Evolutionary conservation across 1,140 invertebrate genomes (phyloP).

Genomic region (Drosophila cardini): DNA sequence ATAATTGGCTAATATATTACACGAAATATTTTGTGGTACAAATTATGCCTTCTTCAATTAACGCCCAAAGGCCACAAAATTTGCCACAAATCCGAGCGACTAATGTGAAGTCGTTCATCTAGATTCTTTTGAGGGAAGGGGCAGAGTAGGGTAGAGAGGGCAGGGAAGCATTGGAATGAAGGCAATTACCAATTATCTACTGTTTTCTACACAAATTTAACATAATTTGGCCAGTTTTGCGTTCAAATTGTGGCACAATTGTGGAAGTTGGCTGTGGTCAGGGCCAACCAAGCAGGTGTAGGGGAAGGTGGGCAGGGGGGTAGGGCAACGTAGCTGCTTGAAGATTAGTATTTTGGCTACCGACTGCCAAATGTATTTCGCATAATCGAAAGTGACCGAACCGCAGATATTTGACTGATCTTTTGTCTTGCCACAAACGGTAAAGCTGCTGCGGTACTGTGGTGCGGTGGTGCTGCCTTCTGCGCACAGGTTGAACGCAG

Average conservation of each 20-base stretch:
- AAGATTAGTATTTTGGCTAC: conserved; percentile 81
- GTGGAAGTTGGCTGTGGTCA: conserved; percentile 83
- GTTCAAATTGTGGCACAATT: conserved; percentile 80
- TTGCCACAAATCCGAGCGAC: conserved; percentile 45
- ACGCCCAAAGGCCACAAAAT: conserved; percentile 60
- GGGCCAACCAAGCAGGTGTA: conserved; percentile 58
- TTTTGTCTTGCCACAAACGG: conserved; percentile 59
- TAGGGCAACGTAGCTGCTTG: conserved; percentile 24
- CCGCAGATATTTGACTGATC: conserved; percentile 74
- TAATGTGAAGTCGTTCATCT: conserved; percentile 46
- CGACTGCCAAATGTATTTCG: conserved; percentile 74
- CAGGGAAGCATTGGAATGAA: conserved; percentile 58
- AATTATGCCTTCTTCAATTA: conserved; percentile 79
- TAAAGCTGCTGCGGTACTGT: conserved; percentile 48
- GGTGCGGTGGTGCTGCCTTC: conserved; percentile 38
- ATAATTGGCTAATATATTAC: conserved; percentile 63
- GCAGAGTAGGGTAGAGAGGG: neutral
- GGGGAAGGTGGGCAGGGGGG: neutral
- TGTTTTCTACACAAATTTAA: conserved; percentile 84
- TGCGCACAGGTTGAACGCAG: conserved; percentile 67
- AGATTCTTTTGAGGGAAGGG: conserved; percentile 42
- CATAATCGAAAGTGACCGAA: conserved; percentile 84
- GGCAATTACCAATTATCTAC: conserved; percentile 84
- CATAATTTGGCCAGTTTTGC: conserved; percentile 83
- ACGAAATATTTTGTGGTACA: conserved; percentile 40